Conservation (phyloP, 2,797 vertebrate species). For the Catamblyrhynchus diadema region DNA sequence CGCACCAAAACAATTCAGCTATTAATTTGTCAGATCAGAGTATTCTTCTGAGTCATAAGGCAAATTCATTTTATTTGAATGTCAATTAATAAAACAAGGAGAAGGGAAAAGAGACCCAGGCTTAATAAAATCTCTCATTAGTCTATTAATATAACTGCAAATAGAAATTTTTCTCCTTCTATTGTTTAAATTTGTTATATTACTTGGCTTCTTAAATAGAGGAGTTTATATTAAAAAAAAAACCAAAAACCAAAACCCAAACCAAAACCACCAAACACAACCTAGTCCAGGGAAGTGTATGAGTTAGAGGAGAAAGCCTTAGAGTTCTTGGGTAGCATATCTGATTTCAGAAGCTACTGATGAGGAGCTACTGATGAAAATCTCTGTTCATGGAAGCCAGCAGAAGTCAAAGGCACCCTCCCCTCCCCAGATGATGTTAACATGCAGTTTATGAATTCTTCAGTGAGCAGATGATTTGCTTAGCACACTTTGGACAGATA, state of each 20-base stretch:
- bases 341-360: neutral
- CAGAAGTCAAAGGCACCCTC: neutral
- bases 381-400: neutral
- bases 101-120: neutral
- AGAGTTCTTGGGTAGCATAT: neutral
- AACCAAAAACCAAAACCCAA: accelerated
- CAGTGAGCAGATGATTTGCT: neutral
- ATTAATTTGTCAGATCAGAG: conserved; percentile 55
- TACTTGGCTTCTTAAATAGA: neutral
- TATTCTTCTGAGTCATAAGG: conserved; percentile 34
- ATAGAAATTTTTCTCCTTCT: neutral
- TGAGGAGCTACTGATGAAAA: neutral
- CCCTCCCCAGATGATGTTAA: neutral
- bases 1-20: conserved; percentile 22
- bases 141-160: neutral
- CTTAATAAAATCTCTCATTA: neutral
- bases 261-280: neutral
- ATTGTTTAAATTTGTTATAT: neutral
- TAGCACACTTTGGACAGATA: accelerated
- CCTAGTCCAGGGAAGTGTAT: neutral
- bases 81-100: conserved; percentile 8
- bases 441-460: neutral
- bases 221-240: neutral
- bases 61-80: conserved; percentile 40
- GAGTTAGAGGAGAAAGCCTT: neutral